phyloP scores from a whole-genome alignment of 2,888 invertebrate genomes.

The Morpho helenor region DNA sequence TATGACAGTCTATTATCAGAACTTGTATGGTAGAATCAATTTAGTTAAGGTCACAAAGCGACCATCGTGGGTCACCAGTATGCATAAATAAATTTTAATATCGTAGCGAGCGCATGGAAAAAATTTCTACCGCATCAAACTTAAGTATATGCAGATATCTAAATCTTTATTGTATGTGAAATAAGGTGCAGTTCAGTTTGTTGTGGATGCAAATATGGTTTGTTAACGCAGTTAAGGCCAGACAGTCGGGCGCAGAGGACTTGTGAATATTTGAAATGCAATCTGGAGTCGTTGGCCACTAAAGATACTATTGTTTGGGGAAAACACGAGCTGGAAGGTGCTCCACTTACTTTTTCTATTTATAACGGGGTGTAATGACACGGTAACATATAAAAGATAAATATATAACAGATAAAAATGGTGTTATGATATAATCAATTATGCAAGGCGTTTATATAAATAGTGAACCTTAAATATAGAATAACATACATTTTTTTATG shows the following conservation, averaged over 20 bases:
- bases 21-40: constrained; percentile 52
- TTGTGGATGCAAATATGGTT: not conserved
- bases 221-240: constrained; percentile 51
- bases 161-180: not conserved
- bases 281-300: constrained; percentile 67
- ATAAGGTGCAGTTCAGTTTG: constrained; percentile 23
- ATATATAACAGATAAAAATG: too few species aligned
- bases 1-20: constrained; percentile 37
- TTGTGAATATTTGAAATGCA: constrained; percentile 76
- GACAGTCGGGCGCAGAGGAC: constrained; percentile 68
- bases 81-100: constrained; percentile 61
- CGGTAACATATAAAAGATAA: too few species aligned
- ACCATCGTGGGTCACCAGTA: constrained; percentile 50
- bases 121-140: constrained; percentile 29
- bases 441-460: too few species aligned
- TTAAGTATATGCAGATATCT: constrained; percentile 19
- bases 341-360: constrained; percentile 41
- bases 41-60: constrained; percentile 46
- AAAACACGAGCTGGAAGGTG: constrained; percentile 34
- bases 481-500: too few species aligned
- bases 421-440: too few species aligned
- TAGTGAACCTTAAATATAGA: too few species aligned
- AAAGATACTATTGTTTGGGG: constrained; percentile 66
- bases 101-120: constrained; percentile 40
- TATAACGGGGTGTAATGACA: too few species aligned